Percentiles rank a stretch among this genome's conserved stretches.
phyloP scores from a whole-genome alignment of 2,888 invertebrate genomes.

The Nezara viridula region DNA sequence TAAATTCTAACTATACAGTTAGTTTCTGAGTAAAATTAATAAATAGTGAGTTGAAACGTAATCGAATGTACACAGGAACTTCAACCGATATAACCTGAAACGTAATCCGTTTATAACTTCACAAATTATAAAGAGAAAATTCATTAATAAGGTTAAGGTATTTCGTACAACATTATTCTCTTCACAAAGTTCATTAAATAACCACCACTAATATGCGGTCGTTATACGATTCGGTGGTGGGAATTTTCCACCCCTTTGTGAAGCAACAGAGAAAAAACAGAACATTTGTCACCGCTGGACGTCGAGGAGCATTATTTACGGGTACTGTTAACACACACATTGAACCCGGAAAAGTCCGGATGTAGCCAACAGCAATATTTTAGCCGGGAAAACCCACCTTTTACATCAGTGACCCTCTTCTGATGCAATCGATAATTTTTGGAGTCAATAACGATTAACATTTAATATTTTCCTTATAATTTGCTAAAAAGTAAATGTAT shows the following conservation, averaged over 20 bases:
- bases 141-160: no score
- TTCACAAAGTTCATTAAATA: constrained; percentile 14
- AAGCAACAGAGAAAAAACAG: constrained; percentile 15
- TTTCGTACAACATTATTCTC: no score
- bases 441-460: background rate
- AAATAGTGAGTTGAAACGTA: no score
- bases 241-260: background rate
- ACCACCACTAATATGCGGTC: background rate
- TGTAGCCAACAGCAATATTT: background rate
- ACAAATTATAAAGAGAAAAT: no score
- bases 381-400: background rate
- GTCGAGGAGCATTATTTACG: background rate
- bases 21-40: no score
- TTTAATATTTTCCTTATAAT: no score
- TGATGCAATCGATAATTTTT: background rate
- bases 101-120: no score
- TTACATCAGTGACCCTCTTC: background rate
- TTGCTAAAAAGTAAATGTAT: no score
- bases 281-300: background rate
- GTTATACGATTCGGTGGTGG: background rate
- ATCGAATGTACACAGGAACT: no score
- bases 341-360: constrained; percentile 5
- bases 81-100: no score
- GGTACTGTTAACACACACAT: background rate
- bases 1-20: no score